These are phyloP conservation scores for Acholoe squamosa DNA, from an alignment of 2,888 invertebrate genomes.

Conservation along the genomic window DNA sequence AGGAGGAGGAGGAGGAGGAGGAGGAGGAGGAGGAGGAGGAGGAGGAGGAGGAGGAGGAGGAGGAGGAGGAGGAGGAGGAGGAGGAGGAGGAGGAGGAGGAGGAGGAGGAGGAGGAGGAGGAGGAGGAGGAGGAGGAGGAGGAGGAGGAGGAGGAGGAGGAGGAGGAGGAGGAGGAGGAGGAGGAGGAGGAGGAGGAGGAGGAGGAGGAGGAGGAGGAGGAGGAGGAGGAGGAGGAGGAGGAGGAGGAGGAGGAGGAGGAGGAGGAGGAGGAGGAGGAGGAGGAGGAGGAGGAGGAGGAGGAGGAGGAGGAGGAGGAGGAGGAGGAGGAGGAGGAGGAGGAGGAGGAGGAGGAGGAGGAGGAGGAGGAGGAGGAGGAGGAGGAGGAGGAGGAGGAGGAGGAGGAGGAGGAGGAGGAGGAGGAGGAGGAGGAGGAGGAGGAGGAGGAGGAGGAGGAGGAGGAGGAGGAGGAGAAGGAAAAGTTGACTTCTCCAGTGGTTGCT, in stretches of 20 bases:
- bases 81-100: slow-evolving; percentile 14
- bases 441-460: slow-evolving; percentile 14
- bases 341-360: slow-evolving; percentile 14
- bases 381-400: slow-evolving; percentile 14
- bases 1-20: slow-evolving; percentile 14
- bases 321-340: slow-evolving; percentile 14
- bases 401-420: slow-evolving; percentile 14
- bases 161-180: slow-evolving; percentile 14
- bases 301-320: slow-evolving; percentile 14
- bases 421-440: slow-evolving; percentile 14
- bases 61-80: slow-evolving; percentile 14
- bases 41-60: slow-evolving; percentile 14
- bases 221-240: slow-evolving; percentile 14
- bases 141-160: slow-evolving; percentile 14
- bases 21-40: slow-evolving; percentile 14
- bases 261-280: slow-evolving; percentile 14
- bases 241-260: slow-evolving; percentile 14
- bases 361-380: slow-evolving; percentile 14
- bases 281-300: slow-evolving; percentile 14
- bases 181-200: slow-evolving; percentile 14
- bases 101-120: slow-evolving; percentile 14
- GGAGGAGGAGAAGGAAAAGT: slow-evolving; percentile 4
- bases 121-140: slow-evolving; percentile 14
- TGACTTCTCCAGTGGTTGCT: too few species aligned
- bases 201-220: slow-evolving; percentile 14